Base-by-base conservation (phyloP, 1,140 invertebrate genomes). In the Phortica variegata region DNA sequence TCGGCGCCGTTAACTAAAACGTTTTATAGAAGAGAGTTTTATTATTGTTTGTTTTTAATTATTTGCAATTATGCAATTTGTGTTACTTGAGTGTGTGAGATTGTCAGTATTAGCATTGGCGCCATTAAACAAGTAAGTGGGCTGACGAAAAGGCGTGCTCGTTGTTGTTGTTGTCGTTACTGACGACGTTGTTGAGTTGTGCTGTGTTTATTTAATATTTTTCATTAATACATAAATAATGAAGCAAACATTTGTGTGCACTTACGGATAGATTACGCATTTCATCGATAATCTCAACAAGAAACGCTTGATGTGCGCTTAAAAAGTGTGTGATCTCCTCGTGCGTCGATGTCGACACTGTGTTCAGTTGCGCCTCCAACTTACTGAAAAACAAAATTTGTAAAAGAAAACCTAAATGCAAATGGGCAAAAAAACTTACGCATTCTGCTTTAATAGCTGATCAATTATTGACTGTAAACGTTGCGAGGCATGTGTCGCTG, bases 251-350 rank as follows among this genome's bases (percentile, higher is more conserved):
- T n/a, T n/a, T n/a, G n/a, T n/a, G n/a, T n/a, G 0, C 6, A 12
- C 47, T n/a, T 41, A 74, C 71, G 54, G 70, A 65, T 31, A 74
- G 51, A 36, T 69, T 65, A 5, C 71, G 54, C 71, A 74, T 74
- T 47, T 74, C 71, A 42, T 62, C 65, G 7, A 74, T 74, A 15
- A 73, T 74, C 26, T 69, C 59, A 40, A 71, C 40, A 16, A 74
- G 33, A 23, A 74, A 74, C 8, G 47, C 42, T 20, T 74, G 71
- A 56, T 74, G 71, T 9, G 61, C 57, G 26, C 58, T 69, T 1
- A 74, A 43, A 26, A 74, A 71, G 9, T 59, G 47, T 1, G 63
- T 59, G 18, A 74, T 65, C 52, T 74, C 52, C 3, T 60, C 48
- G 17, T 51, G 54, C 0, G 66, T 62, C 2, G 70, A 42, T 2